Evolutionary conservation across 2,888 invertebrate species (phyloP), one percentile per base, ranked within the genome.

Genomic region (Tortrix viridana): DNA sequence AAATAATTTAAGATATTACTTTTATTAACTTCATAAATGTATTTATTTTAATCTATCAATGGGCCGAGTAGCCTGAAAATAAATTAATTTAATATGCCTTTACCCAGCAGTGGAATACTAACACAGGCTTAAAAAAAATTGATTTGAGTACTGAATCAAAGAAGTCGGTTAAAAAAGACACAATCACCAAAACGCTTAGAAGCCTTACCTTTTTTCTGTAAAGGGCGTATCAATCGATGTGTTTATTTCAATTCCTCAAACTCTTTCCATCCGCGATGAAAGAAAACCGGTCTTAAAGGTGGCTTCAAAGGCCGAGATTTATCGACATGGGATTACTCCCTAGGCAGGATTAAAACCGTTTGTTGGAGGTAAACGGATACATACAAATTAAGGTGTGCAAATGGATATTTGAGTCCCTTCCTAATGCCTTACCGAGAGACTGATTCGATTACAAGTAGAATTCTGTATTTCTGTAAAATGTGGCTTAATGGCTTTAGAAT

Each of bases 381-480:
- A 62, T 50, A 56, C 62, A 62, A 56, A 57, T 62, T 57, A 52
- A 62, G 56, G 62, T 57, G 56, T 41, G 62, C 50, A 62, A 57
- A 62, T 57, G 56, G 62, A 41, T 46, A 57, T 62, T 50, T 46
- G 46, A 50, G 56, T 50, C 56, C 56, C 23, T 52, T 46, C 20
- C 38, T 53, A 53, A 37, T 50, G 20, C 50, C 20, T 14, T 48
- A 14, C 32, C 20, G 41, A 41, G 16, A 53, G 53, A 16, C 37
- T 53, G 41, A 53, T 41, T 41, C 41, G 38, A 41, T 41, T 53
- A 41, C 32, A 32, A 32, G 32, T 32, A 26, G 26, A 26, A 32
- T 32, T 32, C 32, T 32, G 32, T 1, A 32, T 12, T 32, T 32
- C 32, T 12, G 9, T 32, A 12, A 32, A 32, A 32, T 12, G 12